Percentiles rank a stretch among this genome's conserved stretches.
phyloP scores from a whole-genome alignment of 2,888 invertebrate species.

The Taphrorychus bicolor region DNA sequence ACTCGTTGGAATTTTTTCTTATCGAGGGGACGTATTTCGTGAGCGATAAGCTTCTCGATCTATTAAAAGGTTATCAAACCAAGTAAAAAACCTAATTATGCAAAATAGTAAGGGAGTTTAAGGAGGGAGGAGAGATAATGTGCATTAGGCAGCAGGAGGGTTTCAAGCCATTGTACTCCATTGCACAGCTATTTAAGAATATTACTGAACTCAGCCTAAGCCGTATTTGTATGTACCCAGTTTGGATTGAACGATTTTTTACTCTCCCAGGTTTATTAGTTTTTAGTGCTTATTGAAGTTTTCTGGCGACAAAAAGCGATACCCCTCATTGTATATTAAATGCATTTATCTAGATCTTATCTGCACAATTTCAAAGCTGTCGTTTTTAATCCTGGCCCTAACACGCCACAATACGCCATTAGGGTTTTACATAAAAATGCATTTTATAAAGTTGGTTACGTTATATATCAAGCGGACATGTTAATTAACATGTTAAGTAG shows the following conservation, averaged over 20 bases:
- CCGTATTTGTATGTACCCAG: too few species aligned
- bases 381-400: not conserved
- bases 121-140: not conserved
- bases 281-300: not conserved
- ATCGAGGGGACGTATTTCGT: not conserved
- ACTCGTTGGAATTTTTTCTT: slow-evolving; percentile 1
- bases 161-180: not conserved
- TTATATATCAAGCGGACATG: slow-evolving; percentile 16
- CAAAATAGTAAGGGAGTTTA: slow-evolving; percentile 1
- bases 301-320: not conserved
- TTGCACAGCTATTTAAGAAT: too few species aligned
- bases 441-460: slow-evolving; percentile 16
- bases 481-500: slow-evolving; percentile 21
- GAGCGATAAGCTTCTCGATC: slow-evolving; percentile 7
- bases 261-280: not conserved
- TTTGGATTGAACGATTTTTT: too few species aligned
- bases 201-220: too few species aligned
- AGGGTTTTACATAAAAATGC: slow-evolving; percentile 19
- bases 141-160: not conserved
- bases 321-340: not conserved
- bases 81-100: slow-evolving; percentile 11
- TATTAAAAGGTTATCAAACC: slow-evolving; percentile 12
- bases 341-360: slow-evolving; percentile 2
- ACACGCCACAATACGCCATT: slow-evolving; percentile 10
- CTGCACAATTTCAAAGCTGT: slow-evolving; percentile 10